A percentile compares a stretch with the other conserved stretches of the same genome.
These are phyloP conservation scores for Monopis laevigella DNA, from an alignment of 2,888 invertebrate species.

Conservation along the genomic window DNA sequence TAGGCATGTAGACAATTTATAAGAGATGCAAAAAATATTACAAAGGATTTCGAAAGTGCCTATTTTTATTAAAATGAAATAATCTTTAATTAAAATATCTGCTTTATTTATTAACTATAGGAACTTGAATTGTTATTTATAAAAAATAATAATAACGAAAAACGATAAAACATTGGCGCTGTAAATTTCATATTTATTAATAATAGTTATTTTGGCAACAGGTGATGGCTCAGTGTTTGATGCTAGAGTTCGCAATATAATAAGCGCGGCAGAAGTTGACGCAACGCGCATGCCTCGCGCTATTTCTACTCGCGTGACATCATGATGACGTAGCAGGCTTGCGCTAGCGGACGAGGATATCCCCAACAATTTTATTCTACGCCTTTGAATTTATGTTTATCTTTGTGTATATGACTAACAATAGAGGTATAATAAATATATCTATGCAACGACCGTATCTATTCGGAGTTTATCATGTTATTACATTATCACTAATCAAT, in stretches of 20 bases:
- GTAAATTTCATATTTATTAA: no score
- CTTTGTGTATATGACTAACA: conserved; percentile 13
- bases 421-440: conserved; percentile 8
- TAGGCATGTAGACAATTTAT: no score
- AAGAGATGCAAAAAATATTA: no score
- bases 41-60: no score
- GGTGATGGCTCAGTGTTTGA: no score
- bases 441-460: background rate
- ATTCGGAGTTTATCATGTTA: background rate
- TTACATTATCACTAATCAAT: conserved; percentile 4
- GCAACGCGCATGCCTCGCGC: conserved; percentile 57
- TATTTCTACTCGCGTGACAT: conserved; percentile 60
- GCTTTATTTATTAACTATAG: no score
- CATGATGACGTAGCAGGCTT: conserved; percentile 53
- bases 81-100: no score
- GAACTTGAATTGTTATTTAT: no score
- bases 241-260: conserved; percentile 5
- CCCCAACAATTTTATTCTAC: conserved; percentile 31
- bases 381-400: conserved; percentile 17
- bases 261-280: conserved; percentile 36
- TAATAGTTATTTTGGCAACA: no score
- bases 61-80: no score
- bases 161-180: no score
- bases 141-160: no score
- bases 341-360: conserved; percentile 55